Evolutionary conservation across 2,888 invertebrate species (phyloP), one percentile per base, ranked within the genome.

Genomic region (Leptinotarsa juncta): DNA sequence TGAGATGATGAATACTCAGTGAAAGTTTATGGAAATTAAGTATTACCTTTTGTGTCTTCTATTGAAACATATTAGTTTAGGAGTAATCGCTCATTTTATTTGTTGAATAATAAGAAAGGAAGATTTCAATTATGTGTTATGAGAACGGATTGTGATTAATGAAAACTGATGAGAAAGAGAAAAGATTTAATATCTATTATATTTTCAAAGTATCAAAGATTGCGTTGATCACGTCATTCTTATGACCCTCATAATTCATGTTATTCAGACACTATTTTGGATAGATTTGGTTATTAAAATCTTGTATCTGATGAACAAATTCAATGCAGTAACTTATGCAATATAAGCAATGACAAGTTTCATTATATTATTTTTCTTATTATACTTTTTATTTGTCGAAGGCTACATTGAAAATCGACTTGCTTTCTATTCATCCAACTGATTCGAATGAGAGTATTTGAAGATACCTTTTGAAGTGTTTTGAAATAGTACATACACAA

Each of bases 81-180:
- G 4, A 62, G 42, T 62, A 42, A 62, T 62, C 62, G 62, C 57
- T 57, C 23, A 18, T 57, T 57, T 57, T 23, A 57, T 3, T 18
- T 26, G 62, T 62, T 62, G 42, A 32, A 62, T 62, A 62, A 62
- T 62, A 62, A 62, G 60, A 62, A 62, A 62, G 42, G 26, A 42
- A n/a, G 62, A 62, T 62, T 62, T 62, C 32, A 42, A 62, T 62
- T n/a, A 62, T 42, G 42, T 42, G 12, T 62, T 62, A 62, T 62
- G 32, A 32, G 42, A 62, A n/a, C 12, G 18, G 62, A 62, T 42
- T n/a, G n/a, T 62, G n/a, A 42, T 62, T 42, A 62, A 42, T 62
- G 32, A 62, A 42, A 60, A 62, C 16, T 42, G 16, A 7, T 18
- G 62, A 26, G 62, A 42, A 26, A 62, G 18, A 62, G 62, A 62